Percentiles rank a stretch among this genome's conserved stretches.
These are phyloP conservation scores for Rhynchonycteris naso DNA, from an alignment of 2,797 vertebrate species.

Conservation along the genomic window DNA sequence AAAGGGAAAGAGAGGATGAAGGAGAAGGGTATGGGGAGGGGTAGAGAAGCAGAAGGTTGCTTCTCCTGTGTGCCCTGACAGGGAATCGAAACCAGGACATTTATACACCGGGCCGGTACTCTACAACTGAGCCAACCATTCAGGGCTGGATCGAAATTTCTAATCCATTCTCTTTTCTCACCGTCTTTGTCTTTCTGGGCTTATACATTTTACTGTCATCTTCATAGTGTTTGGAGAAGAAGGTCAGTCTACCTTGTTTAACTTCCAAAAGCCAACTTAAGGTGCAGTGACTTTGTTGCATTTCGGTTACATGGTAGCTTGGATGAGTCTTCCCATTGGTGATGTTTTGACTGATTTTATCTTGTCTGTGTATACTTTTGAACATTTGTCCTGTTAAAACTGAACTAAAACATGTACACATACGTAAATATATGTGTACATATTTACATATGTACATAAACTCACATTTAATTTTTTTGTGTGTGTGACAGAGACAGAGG, in stretches of 20 bases:
- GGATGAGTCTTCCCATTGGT: background rate
- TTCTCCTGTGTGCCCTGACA: no score
- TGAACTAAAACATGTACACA: background rate
- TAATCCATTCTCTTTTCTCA: background rate
- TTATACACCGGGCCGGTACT: no score
- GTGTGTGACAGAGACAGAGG: no score
- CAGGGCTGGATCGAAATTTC: no score
- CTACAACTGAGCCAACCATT: no score
- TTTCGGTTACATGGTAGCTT: background rate
- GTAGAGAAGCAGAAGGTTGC: no score
- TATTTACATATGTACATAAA: background rate
- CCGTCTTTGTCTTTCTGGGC: background rate
- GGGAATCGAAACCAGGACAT: no score
- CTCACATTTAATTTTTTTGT: background rate
- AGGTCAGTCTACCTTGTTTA: background rate
- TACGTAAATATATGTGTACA: background rate
- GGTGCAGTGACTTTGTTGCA: background rate
- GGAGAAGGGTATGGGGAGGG: no score
- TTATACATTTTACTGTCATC: background rate
- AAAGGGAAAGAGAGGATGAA: no score
- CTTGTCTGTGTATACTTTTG: background rate
- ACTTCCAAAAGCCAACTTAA: background rate
- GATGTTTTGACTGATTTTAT: background rate
- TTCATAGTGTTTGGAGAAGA: background rate
- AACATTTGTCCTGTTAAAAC: background rate